Percentiles rank a stretch among this genome's conserved stretches.
Conservation (phyloP, 2,888 invertebrate species). For the Acanthosepion pharaonis region DNA sequence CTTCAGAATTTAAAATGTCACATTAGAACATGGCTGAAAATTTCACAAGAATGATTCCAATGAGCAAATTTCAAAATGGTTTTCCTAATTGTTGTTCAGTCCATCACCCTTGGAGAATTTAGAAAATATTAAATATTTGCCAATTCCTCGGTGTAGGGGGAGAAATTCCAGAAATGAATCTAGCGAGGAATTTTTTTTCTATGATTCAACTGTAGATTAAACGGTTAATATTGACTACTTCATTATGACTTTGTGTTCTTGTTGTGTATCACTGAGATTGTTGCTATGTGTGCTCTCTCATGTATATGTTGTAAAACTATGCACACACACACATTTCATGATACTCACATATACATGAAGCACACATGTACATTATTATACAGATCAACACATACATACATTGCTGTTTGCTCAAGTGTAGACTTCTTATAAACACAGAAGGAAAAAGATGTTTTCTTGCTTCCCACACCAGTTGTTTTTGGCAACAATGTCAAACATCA, state of each 20-base stretch:
- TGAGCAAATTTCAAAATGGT: not conserved
- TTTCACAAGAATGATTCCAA: not conserved
- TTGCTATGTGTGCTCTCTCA: not conserved
- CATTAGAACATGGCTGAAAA: not conserved
- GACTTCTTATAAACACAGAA: too few species aligned
- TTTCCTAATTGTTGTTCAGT: not conserved
- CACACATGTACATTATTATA: too few species aligned
- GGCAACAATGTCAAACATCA: too few species aligned
- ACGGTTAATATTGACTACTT: not conserved
- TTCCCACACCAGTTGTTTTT: too few species aligned
- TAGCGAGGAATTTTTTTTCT: not conserved
- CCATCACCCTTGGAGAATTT: slow-evolving; percentile 2
- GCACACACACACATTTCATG: too few species aligned
- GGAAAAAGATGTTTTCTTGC: too few species aligned
- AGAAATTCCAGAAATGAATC: not conserved
- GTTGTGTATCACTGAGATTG: not conserved
- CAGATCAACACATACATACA: too few species aligned
- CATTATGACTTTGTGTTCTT: not conserved
- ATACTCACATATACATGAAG: too few species aligned
- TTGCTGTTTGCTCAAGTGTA: too few species aligned
- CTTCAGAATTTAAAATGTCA: not conserved
- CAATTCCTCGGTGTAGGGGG: not conserved
- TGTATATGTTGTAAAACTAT: not conserved
- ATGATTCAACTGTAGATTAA: not conserved
- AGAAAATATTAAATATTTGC: not conserved